A percentile compares a stretch with the other conserved stretches of the same genome.
Conservation (phyloP, 2,797 vertebrate species). For the Intellagama lesueurii region DNA sequence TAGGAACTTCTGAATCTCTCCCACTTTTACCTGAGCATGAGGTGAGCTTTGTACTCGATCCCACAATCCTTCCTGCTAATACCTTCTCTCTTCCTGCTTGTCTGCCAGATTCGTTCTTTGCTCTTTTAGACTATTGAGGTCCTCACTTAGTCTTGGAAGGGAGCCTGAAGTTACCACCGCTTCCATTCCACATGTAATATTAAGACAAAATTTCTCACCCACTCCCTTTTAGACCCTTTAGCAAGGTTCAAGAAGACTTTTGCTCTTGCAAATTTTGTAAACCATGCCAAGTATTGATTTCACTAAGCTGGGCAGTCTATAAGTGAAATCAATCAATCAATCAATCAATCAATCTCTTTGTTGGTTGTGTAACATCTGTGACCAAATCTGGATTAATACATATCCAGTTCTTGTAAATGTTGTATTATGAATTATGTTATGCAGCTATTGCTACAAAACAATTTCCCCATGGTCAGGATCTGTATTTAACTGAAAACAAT, state of each 20-base stretch:
- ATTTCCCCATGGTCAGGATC: not conserved
- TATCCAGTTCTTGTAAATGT: not conserved
- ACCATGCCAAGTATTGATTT: not conserved
- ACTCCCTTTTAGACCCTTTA: constrained; percentile 27
- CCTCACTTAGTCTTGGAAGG: not conserved
- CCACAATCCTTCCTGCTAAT: not conserved
- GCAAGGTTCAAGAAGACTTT: constrained; percentile 41
- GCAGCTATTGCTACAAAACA: not conserved
- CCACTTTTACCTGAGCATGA: not conserved
- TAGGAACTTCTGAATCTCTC: not conserved
- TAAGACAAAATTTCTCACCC: not conserved
- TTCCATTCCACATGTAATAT: not conserved
- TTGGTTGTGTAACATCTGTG: constrained; percentile 47
- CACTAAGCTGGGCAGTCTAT: not conserved
- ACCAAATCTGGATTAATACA: not conserved
- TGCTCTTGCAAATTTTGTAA: constrained; percentile 46
- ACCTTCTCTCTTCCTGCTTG: not conserved
- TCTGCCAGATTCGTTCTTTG: not conserved
- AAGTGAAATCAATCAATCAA: too few relatives aligned
- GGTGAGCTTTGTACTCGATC: not conserved
- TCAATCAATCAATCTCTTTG: constrained; percentile 27
- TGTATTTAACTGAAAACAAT: not conserved
- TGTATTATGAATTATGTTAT: not conserved
- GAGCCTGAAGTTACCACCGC: not conserved
- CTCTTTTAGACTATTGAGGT: not conserved